phyloP scores from a whole-genome alignment of 1,140 invertebrate species.

The Triops longicaudatus region DNA sequence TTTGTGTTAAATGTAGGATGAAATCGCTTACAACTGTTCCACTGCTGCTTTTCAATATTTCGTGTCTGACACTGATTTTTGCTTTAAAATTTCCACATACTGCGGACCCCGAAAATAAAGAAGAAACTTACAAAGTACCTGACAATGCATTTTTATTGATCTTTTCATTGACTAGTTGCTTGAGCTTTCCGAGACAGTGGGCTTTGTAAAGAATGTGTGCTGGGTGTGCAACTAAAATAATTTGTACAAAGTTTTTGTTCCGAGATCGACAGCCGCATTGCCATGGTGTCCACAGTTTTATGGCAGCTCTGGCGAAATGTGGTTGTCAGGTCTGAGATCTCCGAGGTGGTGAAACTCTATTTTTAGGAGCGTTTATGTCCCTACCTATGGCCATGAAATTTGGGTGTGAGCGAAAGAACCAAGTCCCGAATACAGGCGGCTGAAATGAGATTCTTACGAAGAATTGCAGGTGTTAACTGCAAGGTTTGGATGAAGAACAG shows the following conservation, averaged over 20 bases:
- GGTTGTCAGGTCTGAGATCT: too few relatives aligned
- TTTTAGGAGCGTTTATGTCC: too few relatives aligned
- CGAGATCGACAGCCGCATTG: too few relatives aligned
- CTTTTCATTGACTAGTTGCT: slow-evolving; percentile 38
- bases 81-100: slow-evolving; percentile 33
- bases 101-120: slow-evolving; percentile 30
- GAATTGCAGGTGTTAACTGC: too few relatives aligned
- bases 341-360: too few relatives aligned
- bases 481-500: too few relatives aligned
- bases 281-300: too few relatives aligned
- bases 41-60: not conserved
- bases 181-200: slow-evolving; percentile 38
- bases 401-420: too few relatives aligned
- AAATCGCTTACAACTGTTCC: not conserved
- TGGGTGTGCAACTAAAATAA: slow-evolving; percentile 43
- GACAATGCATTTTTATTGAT: slow-evolving; percentile 32
- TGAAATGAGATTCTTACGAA: too few relatives aligned
- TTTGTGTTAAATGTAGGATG: not conserved
- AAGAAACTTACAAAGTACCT: slow-evolving; percentile 8
- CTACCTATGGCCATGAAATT: too few relatives aligned
- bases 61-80: not conserved
- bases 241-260: slow-evolving; percentile 39
- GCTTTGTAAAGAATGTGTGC: slow-evolving; percentile 42
- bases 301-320: too few relatives aligned
- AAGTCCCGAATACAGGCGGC: too few relatives aligned